These are phyloP conservation scores for Gobiocypris rarus DNA, from an alignment of 2,113 vertebrate species.

Conservation along the genomic window DNA sequence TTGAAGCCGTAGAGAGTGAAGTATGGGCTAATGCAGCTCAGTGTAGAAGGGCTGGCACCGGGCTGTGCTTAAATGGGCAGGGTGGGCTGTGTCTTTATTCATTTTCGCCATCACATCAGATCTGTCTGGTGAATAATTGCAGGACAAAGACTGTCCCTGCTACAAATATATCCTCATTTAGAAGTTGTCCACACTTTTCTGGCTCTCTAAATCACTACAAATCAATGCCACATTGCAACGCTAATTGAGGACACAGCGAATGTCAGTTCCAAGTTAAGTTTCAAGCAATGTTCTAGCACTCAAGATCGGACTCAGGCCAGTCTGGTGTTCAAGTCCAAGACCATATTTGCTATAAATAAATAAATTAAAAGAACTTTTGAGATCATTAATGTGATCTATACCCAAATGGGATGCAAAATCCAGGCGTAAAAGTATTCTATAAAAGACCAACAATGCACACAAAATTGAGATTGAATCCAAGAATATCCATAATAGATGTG, in stretches of 20 bases:
- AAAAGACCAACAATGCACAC: too few species aligned
- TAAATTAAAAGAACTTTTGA: too few species aligned
- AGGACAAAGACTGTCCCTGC: background rate
- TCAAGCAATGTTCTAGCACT: background rate
- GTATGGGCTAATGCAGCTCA: background rate
- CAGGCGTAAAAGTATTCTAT: too few species aligned
- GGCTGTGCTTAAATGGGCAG: slow-evolving; percentile 14
- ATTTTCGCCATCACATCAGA: background rate
- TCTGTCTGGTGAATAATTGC: background rate
- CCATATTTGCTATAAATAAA: background rate
- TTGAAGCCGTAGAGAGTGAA: slow-evolving; percentile 51
- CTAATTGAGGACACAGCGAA: background rate
- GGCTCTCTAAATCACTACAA: background rate
- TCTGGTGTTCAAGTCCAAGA: background rate
- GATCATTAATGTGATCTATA: too few species aligned
- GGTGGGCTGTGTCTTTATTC: background rate
- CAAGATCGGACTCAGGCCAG: background rate
- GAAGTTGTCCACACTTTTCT: slow-evolving; percentile 6
- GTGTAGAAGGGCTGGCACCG: background rate
- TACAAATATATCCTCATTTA: background rate
- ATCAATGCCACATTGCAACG: background rate
- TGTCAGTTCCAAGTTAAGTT: background rate
- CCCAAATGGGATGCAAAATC: too few species aligned
- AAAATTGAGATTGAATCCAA: too few species aligned
- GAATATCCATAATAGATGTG: too few species aligned